These are phyloP conservation scores for Drosophila orena DNA, from an alignment of 1,140 invertebrate species.

Conservation along the genomic window DNA sequence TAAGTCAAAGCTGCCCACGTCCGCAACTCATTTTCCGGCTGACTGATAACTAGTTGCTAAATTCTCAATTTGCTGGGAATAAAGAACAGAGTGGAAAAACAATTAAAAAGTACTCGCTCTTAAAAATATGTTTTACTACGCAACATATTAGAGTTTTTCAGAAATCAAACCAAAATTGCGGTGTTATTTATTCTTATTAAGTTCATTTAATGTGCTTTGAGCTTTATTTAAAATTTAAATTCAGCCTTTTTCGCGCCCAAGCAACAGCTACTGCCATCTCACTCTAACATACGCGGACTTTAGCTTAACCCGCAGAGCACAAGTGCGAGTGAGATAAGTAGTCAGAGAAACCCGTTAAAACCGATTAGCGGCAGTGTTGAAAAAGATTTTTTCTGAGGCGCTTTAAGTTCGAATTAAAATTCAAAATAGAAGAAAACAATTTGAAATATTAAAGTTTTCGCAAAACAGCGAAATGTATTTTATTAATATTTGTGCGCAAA, in stretches of 20 bases:
- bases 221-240: conserved; percentile 17
- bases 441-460: too few relatives aligned
- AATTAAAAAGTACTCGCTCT: too few relatives aligned
- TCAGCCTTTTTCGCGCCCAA: conserved; percentile 1
- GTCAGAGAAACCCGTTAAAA: not conserved
- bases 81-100: too few relatives aligned
- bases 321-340: conserved; percentile 16
- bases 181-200: too few relatives aligned
- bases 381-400: not conserved
- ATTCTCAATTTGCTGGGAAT: conserved; percentile 19
- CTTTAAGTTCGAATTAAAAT: conserved; percentile 11
- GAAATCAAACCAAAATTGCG: too few relatives aligned
- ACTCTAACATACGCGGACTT: not conserved
- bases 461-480: not conserved
- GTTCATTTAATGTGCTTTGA: too few relatives aligned
- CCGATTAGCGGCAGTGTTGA: conserved; percentile 32
- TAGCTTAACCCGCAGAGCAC: too few relatives aligned
- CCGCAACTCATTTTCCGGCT: conserved; percentile 62
- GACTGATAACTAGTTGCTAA: conserved; percentile 51
- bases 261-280: not conserved
- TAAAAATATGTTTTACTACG: not conserved
- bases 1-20: conserved; percentile 35
- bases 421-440: not conserved
- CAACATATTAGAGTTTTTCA: too few relatives aligned
- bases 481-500: conserved; percentile 9